These are phyloP conservation scores for Lacerta viridis DNA, from an alignment of 2,797 vertebrate genomes.

Conservation along the genomic window DNA sequence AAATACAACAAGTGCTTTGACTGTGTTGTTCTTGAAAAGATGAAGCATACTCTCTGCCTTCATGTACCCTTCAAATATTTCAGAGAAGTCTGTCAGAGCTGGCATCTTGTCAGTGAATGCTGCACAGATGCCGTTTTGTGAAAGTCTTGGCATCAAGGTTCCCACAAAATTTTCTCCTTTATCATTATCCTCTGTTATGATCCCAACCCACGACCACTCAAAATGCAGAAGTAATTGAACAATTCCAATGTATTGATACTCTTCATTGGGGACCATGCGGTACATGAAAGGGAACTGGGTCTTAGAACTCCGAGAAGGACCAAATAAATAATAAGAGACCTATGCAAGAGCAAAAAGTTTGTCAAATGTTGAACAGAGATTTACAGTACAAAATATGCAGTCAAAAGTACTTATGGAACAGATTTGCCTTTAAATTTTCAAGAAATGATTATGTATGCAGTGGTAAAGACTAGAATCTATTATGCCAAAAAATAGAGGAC, in stretches of 20 bases:
- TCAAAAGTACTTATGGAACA: no score
- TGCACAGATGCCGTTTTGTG: background rate
- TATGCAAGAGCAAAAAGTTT: background rate
- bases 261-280: conserved; percentile 42
- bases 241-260: conserved; percentile 13
- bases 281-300: conserved; percentile 52
- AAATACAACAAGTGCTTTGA: background rate
- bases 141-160: conserved; percentile 8
- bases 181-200: conserved; percentile 19
- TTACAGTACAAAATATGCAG: no score
- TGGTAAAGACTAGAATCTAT: no score
- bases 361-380: background rate
- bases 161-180: conserved; percentile 24
- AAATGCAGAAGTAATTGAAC: conserved; percentile 25
- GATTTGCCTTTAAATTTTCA: no score
- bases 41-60: background rate
- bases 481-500: no score
- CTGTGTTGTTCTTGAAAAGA: background rate
- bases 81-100: background rate
- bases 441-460: no score
- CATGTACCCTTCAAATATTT: background rate
- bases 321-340: conserved; percentile 25
- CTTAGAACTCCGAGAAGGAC: conserved; percentile 24
- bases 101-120: conserved; percentile 28
- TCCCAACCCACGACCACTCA: conserved; percentile 30